Evolutionary conservation across 2,888 invertebrate genomes (phyloP).

Genomic region (Tenthredo distinguenda): DNA sequence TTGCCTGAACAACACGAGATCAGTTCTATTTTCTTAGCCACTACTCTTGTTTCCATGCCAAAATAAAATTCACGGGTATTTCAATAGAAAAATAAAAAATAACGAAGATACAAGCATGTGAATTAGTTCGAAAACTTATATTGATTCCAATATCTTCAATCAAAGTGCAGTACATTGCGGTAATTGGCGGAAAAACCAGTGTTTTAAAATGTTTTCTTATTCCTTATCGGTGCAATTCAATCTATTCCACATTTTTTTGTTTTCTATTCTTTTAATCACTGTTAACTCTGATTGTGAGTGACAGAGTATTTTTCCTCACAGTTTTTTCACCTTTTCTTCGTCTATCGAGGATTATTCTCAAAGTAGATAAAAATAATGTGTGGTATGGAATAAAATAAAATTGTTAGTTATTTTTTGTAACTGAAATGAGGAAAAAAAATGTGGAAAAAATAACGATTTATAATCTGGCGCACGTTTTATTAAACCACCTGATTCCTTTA

Average conservation of each 20-base stretch:
- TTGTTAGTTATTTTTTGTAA: neutral
- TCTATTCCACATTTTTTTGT: neutral
- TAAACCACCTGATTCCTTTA: constrained; percentile 17
- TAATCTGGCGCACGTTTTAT: constrained; percentile 1
- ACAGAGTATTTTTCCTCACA: neutral
- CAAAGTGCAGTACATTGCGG: neutral
- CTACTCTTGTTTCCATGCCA: neutral
- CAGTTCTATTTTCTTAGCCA: neutral
- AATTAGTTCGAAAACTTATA: neutral
- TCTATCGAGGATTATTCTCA: neutral
- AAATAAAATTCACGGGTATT: neutral
- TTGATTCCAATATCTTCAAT: neutral
- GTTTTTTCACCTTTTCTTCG: neutral
- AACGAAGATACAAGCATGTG: neutral
- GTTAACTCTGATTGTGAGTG: constrained; percentile 6
- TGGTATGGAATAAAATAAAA: neutral
- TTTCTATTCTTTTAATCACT: neutral
- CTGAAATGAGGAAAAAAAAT: neutral
- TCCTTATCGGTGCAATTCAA: neutral
- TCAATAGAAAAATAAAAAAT: neutral
- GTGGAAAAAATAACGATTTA: neutral
- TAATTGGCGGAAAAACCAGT: neutral
- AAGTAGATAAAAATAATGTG: neutral
- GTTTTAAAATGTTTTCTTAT: neutral
- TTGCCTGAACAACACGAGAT: neutral